These are phyloP conservation scores for Atherinomorus stipes DNA, from an alignment of 2,113 vertebrate species.

Conservation along the genomic window DNA sequence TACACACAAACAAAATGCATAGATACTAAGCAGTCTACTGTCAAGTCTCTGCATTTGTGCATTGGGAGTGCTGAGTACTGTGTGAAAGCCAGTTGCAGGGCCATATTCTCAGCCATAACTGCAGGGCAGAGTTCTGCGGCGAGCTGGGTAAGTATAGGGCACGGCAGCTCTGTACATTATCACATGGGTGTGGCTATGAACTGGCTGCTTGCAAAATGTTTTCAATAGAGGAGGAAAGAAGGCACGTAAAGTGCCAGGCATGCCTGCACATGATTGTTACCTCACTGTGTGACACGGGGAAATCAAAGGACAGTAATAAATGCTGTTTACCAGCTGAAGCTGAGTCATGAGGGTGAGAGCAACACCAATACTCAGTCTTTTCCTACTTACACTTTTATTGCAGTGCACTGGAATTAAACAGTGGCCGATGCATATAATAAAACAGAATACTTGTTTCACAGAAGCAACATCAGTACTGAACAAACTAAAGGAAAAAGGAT, in stretches of 20 bases:
- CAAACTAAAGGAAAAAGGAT: background rate
- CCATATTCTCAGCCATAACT: conserved; percentile 67
- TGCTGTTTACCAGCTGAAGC: conserved; percentile 44
- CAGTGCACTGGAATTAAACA: conserved; percentile 30
- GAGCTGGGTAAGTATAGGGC: conserved; percentile 77
- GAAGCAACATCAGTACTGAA: background rate
- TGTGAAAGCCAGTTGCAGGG: conserved; percentile 54
- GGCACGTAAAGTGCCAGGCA: conserved; percentile 53
- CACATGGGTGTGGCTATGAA: conserved; percentile 73
- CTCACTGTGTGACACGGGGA: conserved; percentile 32
- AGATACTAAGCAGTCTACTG: conserved; percentile 13
- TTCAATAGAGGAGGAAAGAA: conserved; percentile 49
- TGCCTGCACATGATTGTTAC: conserved; percentile 63
- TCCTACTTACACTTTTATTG: conserved; percentile 34
- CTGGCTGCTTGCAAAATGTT: conserved; percentile 52
- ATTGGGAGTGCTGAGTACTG: conserved; percentile 33
- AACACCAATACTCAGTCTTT: conserved; percentile 10
- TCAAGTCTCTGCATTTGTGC: conserved; percentile 14
- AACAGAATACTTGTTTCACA: conserved; percentile 5
- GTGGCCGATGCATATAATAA: background rate
- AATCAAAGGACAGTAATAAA: conserved; percentile 28
- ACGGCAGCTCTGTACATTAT: conserved; percentile 63
- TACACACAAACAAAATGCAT: conserved; percentile 27
- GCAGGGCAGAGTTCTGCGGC: conserved; percentile 77
- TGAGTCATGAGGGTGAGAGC: conserved; percentile 25